Conservation (phyloP, 2,888 invertebrate species). For the Spodoptera exigua region DNA sequence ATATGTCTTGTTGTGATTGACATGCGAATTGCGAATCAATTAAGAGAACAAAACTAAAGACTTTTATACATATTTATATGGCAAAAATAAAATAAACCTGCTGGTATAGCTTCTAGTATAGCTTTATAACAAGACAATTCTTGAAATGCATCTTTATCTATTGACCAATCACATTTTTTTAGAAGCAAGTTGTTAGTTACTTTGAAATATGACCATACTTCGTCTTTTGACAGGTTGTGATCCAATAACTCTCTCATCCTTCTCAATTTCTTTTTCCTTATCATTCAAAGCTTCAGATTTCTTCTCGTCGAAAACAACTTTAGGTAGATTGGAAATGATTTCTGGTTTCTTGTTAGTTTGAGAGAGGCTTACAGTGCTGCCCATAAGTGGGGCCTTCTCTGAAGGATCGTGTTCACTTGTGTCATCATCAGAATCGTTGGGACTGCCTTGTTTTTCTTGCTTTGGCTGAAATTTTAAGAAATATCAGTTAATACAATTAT, state of each 20-base stretch:
- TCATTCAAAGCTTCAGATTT: conserved; percentile 64
- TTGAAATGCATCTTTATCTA: no score
- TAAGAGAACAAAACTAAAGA: no score
- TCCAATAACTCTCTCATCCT: conserved; percentile 73
- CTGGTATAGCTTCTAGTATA: no score
- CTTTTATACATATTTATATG: no score
- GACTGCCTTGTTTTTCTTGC: conserved; percentile 64
- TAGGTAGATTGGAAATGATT: conserved; percentile 83
- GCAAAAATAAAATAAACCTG: no score
- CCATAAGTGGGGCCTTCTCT: conserved; percentile 86
- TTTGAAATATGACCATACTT: conserved; percentile 69
- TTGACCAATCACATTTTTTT: no score
- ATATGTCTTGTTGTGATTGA: no score
- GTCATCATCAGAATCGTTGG: conserved; percentile 80
- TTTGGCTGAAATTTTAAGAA: conserved; percentile 72
- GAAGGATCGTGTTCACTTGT: conserved; percentile 81
- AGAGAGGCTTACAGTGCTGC: conserved; percentile 75
- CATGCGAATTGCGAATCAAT: no score
- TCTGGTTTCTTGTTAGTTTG: conserved; percentile 77
- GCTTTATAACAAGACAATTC: no score
- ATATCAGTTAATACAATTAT: background rate
- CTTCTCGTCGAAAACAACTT: conserved; percentile 76
- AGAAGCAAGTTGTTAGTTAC: no score
- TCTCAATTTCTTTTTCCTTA: conserved; percentile 60
- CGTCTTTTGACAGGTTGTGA: conserved; percentile 83